Conservation (phyloP, 2,888 invertebrate species). For the Melinaea marsaeus region DNA sequence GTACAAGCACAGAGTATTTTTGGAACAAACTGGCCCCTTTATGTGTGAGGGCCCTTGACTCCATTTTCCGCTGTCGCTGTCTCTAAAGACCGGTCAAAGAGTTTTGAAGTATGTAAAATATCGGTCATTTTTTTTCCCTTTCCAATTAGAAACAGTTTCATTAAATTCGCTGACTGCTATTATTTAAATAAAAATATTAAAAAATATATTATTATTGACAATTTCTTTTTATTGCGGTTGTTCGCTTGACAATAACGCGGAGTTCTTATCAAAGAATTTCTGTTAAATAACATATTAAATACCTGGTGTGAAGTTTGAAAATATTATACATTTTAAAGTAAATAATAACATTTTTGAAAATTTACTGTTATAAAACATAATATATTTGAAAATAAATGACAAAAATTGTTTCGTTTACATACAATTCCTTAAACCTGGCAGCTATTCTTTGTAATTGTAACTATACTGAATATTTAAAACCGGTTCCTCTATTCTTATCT, state of each 20-base stretch:
- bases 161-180: neutral
- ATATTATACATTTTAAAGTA: too few relatives aligned
- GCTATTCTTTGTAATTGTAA: conserved; percentile 23
- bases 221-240: too few relatives aligned
- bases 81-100: conserved; percentile 19
- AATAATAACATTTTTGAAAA: too few relatives aligned
- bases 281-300: too few relatives aligned
- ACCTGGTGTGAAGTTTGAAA: too few relatives aligned
- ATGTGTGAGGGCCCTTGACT: conserved; percentile 28
- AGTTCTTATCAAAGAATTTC: too few relatives aligned
- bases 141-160: conserved; percentile 4
- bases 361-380: conserved; percentile 3
- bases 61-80: conserved; percentile 20
- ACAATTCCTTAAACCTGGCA: conserved; percentile 17
- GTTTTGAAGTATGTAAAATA: conserved; percentile 13
- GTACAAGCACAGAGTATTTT: conserved; percentile 41
- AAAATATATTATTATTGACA: too few relatives aligned
- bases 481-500: conserved; percentile 16
- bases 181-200: too few relatives aligned
- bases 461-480: conserved; percentile 29
- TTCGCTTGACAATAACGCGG: too few relatives aligned
- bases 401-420: neutral
- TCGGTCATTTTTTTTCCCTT: conserved; percentile 10
- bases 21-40: conserved; percentile 42
- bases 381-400: conserved; percentile 6